Evolutionary conservation across 2,888 invertebrate genomes (phyloP).

Genomic region (Dorcus hopei): DNA sequence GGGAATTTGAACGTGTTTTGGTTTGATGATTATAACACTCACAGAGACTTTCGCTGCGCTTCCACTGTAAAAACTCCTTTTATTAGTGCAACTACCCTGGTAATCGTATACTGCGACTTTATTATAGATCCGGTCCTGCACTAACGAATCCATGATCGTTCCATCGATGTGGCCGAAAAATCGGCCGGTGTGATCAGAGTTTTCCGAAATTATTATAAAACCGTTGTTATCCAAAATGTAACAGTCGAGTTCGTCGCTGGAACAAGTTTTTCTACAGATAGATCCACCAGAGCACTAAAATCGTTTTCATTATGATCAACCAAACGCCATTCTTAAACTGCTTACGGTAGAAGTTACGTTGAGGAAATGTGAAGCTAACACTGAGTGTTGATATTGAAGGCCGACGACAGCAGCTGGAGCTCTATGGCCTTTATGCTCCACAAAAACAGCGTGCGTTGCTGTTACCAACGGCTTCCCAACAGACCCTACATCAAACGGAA

Average conservation of each 20-base stretch:
- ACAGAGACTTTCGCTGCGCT: slow-evolving; percentile 48
- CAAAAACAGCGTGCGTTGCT: slow-evolving; percentile 88
- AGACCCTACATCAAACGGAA: slow-evolving; percentile 68
- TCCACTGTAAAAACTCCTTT: slow-evolving; percentile 63
- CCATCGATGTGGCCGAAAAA: slow-evolving; percentile 95
- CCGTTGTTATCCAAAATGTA: slow-evolving; percentile 94
- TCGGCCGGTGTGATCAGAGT: slow-evolving; percentile 79
- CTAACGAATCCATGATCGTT: slow-evolving; percentile 89
- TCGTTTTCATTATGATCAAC: slow-evolving; percentile 10
- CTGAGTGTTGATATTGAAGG: slow-evolving; percentile 80
- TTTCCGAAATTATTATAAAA: slow-evolving; percentile 88
- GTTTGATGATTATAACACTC: slow-evolving; percentile 15
- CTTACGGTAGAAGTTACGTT: slow-evolving; percentile 84
- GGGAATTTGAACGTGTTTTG: background rate
- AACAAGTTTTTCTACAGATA: slow-evolving; percentile 79
- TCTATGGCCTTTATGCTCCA: slow-evolving; percentile 76
- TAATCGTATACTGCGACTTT: slow-evolving; percentile 85
- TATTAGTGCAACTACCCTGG: slow-evolving; percentile 79
- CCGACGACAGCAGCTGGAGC: slow-evolving; percentile 93
- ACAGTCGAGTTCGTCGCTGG: slow-evolving; percentile 84
- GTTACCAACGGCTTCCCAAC: slow-evolving; percentile 67
- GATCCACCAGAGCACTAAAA: slow-evolving; percentile 67
- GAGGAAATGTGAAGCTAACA: slow-evolving; percentile 78
- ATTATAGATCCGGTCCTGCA: slow-evolving; percentile 86
- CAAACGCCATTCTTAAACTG: slow-evolving; percentile 9